Percentiles rank a stretch among this genome's conserved stretches.
Evolutionary conservation across 2,888 invertebrate species (phyloP).

Genomic region (Digitonthophagus gazella): DNA sequence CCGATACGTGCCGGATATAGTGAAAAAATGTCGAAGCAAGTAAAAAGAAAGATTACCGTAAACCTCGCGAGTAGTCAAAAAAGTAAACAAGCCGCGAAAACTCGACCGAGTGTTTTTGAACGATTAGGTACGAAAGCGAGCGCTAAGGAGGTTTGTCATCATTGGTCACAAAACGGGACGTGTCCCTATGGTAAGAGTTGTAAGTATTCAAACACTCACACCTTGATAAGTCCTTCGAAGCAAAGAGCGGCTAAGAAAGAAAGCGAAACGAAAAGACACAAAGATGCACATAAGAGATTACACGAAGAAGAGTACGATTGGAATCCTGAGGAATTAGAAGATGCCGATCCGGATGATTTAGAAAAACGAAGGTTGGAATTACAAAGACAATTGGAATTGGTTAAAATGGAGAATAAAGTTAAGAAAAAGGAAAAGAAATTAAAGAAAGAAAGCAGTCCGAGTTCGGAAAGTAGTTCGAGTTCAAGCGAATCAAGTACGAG

Average conservation of each 20-base stretch:
- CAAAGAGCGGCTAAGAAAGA: constrained; percentile 68
- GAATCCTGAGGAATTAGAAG: constrained; percentile 77
- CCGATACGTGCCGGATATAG: neutral
- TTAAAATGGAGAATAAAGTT: constrained; percentile 72
- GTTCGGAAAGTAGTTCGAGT: constrained; percentile 62
- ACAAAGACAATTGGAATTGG: constrained; percentile 72
- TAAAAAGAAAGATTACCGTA: constrained; percentile 75
- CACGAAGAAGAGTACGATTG: constrained; percentile 69
- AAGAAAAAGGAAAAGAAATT: constrained; percentile 67
- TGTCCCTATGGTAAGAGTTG: constrained; percentile 77
- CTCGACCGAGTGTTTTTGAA: constrained; percentile 79
- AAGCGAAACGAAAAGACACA: constrained; percentile 50
- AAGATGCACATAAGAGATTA: constrained; percentile 61
- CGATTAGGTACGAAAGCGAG: constrained; percentile 75
- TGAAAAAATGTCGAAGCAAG: constrained; percentile 60
- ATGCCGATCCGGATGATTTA: constrained; percentile 76
- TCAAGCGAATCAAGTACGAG: constrained; percentile 65
- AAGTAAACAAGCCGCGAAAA: constrained; percentile 60
- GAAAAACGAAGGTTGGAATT: constrained; percentile 73
- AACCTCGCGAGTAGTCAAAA: constrained; percentile 60
- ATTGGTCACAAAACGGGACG: constrained; percentile 75
- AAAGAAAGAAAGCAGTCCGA: constrained; percentile 69
- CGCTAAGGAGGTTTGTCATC: constrained; percentile 67
- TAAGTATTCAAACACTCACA: constrained; percentile 73
- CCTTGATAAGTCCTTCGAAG: constrained; percentile 73